A percentile compares a stretch with the other conserved stretches of the same genome.
phyloP scores from a whole-genome alignment of 1,140 invertebrate genomes.

The Cepaea nemoralis region DNA sequence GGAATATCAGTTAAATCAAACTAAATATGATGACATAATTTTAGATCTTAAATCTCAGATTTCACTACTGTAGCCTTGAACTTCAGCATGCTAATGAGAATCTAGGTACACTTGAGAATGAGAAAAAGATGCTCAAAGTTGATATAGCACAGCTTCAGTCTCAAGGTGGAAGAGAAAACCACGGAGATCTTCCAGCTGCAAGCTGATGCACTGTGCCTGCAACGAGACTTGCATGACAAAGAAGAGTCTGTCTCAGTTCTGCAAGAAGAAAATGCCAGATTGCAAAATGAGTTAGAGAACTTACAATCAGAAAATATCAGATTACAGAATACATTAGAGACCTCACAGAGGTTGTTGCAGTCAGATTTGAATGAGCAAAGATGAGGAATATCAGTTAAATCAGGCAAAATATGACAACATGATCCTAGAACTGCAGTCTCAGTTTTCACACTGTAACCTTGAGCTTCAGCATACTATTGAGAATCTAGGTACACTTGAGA shows the following conservation, averaged over 20 bases:
- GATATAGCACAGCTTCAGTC: neutral
- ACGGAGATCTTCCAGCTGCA: slow-evolving; percentile 14
- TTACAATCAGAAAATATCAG: no score
- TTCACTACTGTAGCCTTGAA: slow-evolving; percentile 11
- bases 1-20: neutral
- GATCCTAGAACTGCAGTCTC: slow-evolving; percentile 21
- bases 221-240: slow-evolving; percentile 10
- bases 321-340: no score
- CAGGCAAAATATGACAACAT: slow-evolving; percentile 20
- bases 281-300: neutral
- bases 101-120: neutral
- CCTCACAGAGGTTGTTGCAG: no score
- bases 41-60: slow-evolving; percentile 26
- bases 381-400: no score
- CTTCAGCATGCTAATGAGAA: neutral
- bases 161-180: slow-evolving; percentile 30
- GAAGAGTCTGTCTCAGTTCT: neutral
- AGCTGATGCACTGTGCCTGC: neutral
- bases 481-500: neutral
- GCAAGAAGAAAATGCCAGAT: slow-evolving; percentile 7
- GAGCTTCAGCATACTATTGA: neutral
- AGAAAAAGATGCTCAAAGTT: neutral
- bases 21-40: slow-evolving; percentile 18
- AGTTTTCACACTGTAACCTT: slow-evolving; percentile 10
- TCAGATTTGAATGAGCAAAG: no score